phyloP scores from a whole-genome alignment of 1,140 invertebrate genomes.

The Ceratitis capitata region DNA sequence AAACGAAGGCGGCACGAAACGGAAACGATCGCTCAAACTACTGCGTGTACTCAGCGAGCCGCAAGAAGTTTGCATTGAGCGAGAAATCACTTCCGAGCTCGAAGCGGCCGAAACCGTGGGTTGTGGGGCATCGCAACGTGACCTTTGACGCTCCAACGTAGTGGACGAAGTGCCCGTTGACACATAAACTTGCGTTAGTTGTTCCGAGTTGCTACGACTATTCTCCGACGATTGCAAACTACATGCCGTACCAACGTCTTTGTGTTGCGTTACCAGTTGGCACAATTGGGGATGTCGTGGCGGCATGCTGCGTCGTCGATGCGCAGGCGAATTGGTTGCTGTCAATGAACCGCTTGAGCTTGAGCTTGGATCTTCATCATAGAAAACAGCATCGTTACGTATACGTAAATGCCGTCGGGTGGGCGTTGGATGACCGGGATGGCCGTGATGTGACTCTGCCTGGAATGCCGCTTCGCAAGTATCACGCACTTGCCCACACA shows the following conservation, averaged over 20 bases:
- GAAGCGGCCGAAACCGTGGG: slow-evolving; percentile 57
- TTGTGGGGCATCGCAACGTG: slow-evolving; percentile 42
- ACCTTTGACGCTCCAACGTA: slow-evolving; percentile 43
- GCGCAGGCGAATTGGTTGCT: slow-evolving; percentile 57
- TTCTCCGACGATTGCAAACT: slow-evolving; percentile 60
- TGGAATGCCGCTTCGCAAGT: slow-evolving; percentile 38
- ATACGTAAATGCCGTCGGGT: slow-evolving; percentile 48
- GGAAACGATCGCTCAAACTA: slow-evolving; percentile 64
- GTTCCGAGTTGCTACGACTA: slow-evolving; percentile 60
- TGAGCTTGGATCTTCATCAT: slow-evolving; percentile 55
- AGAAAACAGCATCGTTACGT: slow-evolving; percentile 54
- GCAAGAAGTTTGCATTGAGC: slow-evolving; percentile 77
- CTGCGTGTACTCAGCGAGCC: slow-evolving; percentile 59
- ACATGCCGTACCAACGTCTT: slow-evolving; percentile 49
- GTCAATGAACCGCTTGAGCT: slow-evolving; percentile 58
- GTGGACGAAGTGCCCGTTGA: slow-evolving; percentile 17
- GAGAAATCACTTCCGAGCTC: slow-evolving; percentile 71
- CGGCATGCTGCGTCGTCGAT: slow-evolving; percentile 60
- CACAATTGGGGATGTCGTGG: slow-evolving; percentile 59
- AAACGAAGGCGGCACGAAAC: slow-evolving; percentile 74
- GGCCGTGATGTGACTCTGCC: slow-evolving; percentile 18
- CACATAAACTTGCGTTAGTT: slow-evolving; percentile 52
- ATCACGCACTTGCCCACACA: slow-evolving; percentile 35
- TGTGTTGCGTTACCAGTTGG: slow-evolving; percentile 51
- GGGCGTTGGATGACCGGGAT: slow-evolving; percentile 46